phyloP scores from a whole-genome alignment of 2,888 invertebrate species.

The Keiferia lycopersicella region DNA sequence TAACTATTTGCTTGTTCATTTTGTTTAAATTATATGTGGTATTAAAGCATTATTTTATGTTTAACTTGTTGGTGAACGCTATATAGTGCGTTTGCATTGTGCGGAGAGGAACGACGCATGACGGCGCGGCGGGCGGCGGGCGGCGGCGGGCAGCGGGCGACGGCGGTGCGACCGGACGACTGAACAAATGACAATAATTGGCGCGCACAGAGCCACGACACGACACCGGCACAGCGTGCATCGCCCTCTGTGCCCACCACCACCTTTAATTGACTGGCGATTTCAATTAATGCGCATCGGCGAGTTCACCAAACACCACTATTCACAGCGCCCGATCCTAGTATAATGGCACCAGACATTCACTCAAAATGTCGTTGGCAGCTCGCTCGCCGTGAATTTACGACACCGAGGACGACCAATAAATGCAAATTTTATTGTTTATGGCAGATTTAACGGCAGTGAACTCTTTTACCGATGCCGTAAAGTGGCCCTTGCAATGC shows the following conservation, averaged over 20 bases:
- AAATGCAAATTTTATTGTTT: constrained; percentile 82
- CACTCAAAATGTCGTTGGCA: constrained; percentile 77
- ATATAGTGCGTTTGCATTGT: constrained; percentile 13
- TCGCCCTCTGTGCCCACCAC: constrained; percentile 49
- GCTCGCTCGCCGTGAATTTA: constrained; percentile 72
- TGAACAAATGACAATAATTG: constrained; percentile 72
- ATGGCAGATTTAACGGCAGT: constrained; percentile 76
- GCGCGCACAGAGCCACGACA: constrained; percentile 48
- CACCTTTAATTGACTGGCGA: constrained; percentile 72
- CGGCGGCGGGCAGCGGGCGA: background rate
- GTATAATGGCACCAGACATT: constrained; percentile 67
- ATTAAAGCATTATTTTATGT: constrained; percentile 14
- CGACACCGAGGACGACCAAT: constrained; percentile 75
- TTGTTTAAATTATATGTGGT: constrained; percentile 5
- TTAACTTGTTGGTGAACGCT: background rate
- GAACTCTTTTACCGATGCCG: constrained; percentile 75
- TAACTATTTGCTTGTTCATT: background rate
- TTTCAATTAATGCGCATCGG: constrained; percentile 72
- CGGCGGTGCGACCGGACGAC: constrained; percentile 50
- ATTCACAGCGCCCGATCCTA: constrained; percentile 51
- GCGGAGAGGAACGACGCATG: background rate
- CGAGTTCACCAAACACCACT: constrained; percentile 63
- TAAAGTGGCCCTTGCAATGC: constrained; percentile 64
- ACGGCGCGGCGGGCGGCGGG: constrained; percentile 24
- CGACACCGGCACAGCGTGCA: constrained; percentile 45